phyloP scores from a whole-genome alignment of 2,113 vertebrate species.

The Pygoscelis adeliae region DNA sequence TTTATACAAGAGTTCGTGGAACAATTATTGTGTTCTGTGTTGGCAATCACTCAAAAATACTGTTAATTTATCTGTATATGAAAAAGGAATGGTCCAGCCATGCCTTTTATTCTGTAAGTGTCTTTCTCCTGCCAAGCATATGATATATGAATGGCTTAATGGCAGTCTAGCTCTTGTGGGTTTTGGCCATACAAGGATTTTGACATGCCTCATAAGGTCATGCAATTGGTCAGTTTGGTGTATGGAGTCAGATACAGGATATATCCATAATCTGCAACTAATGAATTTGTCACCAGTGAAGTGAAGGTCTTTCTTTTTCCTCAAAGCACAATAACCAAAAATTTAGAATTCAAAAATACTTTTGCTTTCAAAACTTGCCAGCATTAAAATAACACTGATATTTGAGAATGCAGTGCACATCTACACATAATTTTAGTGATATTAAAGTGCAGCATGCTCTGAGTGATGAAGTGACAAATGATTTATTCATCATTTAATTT shows the following conservation, averaged over 20 bases:
- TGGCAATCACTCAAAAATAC: not conserved
- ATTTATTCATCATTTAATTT: conserved; percentile 16
- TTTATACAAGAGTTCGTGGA: not conserved
- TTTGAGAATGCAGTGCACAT: not conserved
- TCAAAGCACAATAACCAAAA: not conserved
- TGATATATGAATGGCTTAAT: not conserved
- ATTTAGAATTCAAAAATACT: not conserved
- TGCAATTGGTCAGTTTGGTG: not conserved
- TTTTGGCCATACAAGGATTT: not conserved
- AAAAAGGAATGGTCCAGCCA: not conserved
- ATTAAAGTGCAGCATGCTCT: not conserved
- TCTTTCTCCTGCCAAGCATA: not conserved
- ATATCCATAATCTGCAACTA: not conserved
- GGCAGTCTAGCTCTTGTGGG: not conserved
- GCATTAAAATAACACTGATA: not conserved
- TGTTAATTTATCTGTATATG: not conserved
- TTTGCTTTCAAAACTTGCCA: not conserved
- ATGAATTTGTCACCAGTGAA: not conserved
- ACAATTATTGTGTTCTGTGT: not conserved
- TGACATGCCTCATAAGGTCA: not conserved
- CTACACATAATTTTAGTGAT: not conserved
- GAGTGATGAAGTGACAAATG: not conserved
- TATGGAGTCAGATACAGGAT: not conserved
- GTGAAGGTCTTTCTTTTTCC: not conserved
- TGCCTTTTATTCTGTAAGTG: not conserved